phyloP scores from a whole-genome alignment of 2,797 vertebrate genomes.

The Balearica regulorum region DNA sequence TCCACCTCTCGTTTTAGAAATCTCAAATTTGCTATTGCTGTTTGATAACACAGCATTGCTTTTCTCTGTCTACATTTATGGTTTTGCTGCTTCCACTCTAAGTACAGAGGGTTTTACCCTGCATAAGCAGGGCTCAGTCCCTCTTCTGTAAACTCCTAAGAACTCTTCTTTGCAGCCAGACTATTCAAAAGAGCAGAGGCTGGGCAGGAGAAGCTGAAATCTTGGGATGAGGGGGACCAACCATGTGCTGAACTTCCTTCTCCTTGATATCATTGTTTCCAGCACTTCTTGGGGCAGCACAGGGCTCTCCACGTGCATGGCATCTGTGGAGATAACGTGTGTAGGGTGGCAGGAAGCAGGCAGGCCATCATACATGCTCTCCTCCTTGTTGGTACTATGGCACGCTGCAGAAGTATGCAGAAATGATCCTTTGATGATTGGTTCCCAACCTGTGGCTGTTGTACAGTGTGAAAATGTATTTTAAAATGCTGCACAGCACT shows the following conservation, averaged over 20 bases:
- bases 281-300: background rate
- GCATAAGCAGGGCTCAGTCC: background rate
- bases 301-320: accelerated
- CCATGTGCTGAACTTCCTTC: background rate
- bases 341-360: background rate
- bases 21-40: background rate
- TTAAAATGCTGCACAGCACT: background rate
- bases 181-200: background rate
- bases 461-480: background rate
- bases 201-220: background rate
- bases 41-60: background rate
- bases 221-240: background rate
- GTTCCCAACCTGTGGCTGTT: background rate
- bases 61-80: background rate
- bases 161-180: background rate
- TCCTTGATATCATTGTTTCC: background rate
- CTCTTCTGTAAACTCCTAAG: background rate
- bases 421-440: background rate
- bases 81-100: background rate
- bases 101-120: background rate
- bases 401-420: background rate
- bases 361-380: accelerated
- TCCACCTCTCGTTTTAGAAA: background rate
- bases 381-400: background rate
- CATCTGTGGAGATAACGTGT: accelerated